Base-by-base conservation (phyloP, 2,113 vertebrate genomes). In the Cololabis saira region DNA sequence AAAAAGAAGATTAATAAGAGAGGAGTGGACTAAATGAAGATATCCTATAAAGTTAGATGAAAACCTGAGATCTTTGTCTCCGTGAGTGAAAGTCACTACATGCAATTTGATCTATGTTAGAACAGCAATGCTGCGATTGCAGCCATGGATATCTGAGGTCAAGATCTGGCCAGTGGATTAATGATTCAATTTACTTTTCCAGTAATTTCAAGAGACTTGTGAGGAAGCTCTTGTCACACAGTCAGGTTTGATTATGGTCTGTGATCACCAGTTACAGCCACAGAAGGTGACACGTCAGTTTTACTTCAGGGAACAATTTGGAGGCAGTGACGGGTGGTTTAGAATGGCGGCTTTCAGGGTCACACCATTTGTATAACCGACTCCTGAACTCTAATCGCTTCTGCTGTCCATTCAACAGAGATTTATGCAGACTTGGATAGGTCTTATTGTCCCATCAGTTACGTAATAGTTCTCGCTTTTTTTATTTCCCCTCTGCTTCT, bases 171-270 rank as follows among this genome's bases (percentile, higher is more conserved):
- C 57, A 16, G 7, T 43, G 22, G 65, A 58, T 19, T 4, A 48
- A 59, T 48, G 51, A 78, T 58, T 19, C 30, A 64, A 54, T 62
- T 65, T 40, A 54, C 18, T 12, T 19, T 21, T 16, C 40, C 22
- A 47, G n/a, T 63, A 17, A 27, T 37, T 64, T 49, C 9, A 30
- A 55, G 59, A 82, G 48, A 62, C 40, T 42, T 50, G 30, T 13
- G 5, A 41, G 76, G 45, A 18, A 27, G 51, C 53, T 2, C 83
- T 78, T 60, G 85, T 83, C 85, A 83, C 83, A 80, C 78, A 81
- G 58, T 10, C 15, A 64, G 40, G 78, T 70, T 67, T 58, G 59
- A 62, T 55, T 51, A 41, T 15, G 24, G 18, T 22, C n/a, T 33
- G 48, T 17, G 60, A 30, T 49, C 14, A 3, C 3, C 6, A 22